Evolutionary conservation across 2,797 vertebrate genomes (phyloP), one percentile per base, ranked within the genome.

Genomic region (Linurgus olivaceus): DNA sequence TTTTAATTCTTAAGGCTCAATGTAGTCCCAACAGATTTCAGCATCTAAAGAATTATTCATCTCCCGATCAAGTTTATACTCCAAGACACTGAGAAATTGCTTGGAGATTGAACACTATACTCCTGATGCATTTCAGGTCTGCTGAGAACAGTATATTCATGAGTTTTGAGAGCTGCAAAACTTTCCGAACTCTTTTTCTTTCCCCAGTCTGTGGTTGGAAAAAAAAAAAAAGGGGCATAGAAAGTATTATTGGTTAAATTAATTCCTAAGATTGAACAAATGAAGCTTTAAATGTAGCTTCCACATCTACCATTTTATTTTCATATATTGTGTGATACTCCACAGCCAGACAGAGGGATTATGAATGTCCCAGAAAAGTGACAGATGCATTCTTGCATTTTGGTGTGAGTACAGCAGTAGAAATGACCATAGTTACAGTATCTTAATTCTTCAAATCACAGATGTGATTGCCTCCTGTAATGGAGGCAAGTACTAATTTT

Each of bases 1-100:
- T 97, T 97, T 96, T 96, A 91, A 93, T 97, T 97, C 90, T 96
- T 95, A 93, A 72, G 79, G 55, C 62, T 91, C 42, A 85, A 59
- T 29, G 10, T 87, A 85, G 59, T 92, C 90, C 92, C 87, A 94
- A n/a, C 42, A 81, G 77, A 96, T 71, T 97, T 96, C 40, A 66
- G 59, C 45, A 14, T 94, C 90, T 95, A 52, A 95, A 97, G 67
- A 96, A 96, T 95, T 96, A 92, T 89, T 95, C 86, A 70, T 87
- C 72, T 93, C 38, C 75, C 83, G 65, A 84, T 93, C 50, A 86
- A 73, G 28, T 72, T 94, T 73, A 72, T 88, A 45, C 47, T 88
- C 94, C 50, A 75, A 77, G 94, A 91, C 61, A 92, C 73, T 33
- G 71, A 88, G 83, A 88, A 96, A 90, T 48, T 81, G 52, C 38